Conservation (phyloP, 1,140 invertebrate species). For the Drosophila nasuta region DNA sequence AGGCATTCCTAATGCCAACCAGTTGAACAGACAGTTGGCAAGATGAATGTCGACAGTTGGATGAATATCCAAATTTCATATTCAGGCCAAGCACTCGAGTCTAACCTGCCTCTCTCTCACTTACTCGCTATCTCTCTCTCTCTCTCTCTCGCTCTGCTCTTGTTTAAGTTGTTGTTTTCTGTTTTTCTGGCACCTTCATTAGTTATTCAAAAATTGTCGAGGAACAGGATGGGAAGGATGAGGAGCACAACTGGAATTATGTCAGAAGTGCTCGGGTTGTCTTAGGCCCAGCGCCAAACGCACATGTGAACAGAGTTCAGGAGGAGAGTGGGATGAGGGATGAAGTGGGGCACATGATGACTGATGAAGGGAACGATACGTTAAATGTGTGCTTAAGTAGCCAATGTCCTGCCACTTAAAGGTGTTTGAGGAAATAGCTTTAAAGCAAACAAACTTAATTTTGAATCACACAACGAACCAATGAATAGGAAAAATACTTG, state of each 20-base stretch:
- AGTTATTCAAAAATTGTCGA: conserved; percentile 80
- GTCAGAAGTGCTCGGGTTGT: conserved; percentile 64
- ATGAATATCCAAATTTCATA: conserved; percentile 77
- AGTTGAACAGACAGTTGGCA: conserved; percentile 71
- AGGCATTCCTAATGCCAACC: conserved; percentile 63
- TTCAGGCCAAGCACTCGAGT: conserved; percentile 67
- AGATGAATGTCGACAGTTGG: conserved; percentile 81
- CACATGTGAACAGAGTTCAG: conserved; percentile 58
- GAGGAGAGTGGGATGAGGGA: background rate
- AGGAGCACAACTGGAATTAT: conserved; percentile 67
- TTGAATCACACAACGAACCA: background rate
- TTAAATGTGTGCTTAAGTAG: conserved; percentile 9
- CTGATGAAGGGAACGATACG: conserved; percentile 30
- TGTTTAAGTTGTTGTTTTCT: conserved; percentile 56
- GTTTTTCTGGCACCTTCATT: conserved; percentile 75
- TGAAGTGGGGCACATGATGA: conserved; percentile 5
- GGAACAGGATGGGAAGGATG: conserved; percentile 18
- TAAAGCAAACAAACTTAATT: background rate
- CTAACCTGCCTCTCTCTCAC: conserved; percentile 15
- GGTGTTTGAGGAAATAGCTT: conserved; percentile 11
- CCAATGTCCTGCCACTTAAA: conserved; percentile 27
- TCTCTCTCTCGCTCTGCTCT: conserved; percentile 37
- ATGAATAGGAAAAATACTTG: background rate
- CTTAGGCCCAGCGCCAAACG: conserved; percentile 31
- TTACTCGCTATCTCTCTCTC: background rate